These are phyloP conservation scores for Bombus breviceps DNA, from an alignment of 1,140 invertebrate genomes.

Conservation along the genomic window DNA sequence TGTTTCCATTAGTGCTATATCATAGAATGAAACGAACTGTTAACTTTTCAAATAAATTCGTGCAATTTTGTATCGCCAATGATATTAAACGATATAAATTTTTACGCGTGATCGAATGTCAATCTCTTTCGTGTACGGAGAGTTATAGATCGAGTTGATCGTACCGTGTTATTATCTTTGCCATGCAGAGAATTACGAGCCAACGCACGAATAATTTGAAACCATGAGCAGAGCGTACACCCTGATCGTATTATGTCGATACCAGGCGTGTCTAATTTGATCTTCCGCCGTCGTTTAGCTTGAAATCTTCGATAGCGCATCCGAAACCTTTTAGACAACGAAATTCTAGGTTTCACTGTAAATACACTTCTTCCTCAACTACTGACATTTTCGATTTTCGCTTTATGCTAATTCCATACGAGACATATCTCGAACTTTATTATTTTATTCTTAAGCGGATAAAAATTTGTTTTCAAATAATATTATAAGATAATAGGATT, in stretches of 20 bases:
- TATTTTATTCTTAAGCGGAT: neutral
- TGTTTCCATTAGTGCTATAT: no score
- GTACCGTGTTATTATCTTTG: conserved; percentile 37
- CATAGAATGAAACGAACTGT: neutral
- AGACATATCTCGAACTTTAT: neutral
- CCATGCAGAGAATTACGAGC: conserved; percentile 29
- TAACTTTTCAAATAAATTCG: neutral
- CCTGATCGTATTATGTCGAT: conserved; percentile 12
- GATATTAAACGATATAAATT: conserved; percentile 1
- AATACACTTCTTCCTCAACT: neutral
- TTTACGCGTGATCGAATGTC: neutral
- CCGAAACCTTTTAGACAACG: neutral
- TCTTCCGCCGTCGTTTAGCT: neutral
- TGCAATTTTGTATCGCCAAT: no score
- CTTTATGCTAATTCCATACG: neutral
- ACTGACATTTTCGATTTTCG: neutral
- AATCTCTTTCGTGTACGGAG: neutral
- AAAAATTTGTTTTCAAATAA: neutral
- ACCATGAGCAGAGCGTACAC: neutral
- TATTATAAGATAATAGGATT: no score
- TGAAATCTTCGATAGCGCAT: neutral
- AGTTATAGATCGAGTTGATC: neutral
- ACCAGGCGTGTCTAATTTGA: conserved; percentile 14
- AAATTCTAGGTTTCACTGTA: neutral
- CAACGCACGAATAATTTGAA: conserved; percentile 40